Conservation (phyloP, 2,888 invertebrate species). For the Macrosiphum euphorbiae region DNA sequence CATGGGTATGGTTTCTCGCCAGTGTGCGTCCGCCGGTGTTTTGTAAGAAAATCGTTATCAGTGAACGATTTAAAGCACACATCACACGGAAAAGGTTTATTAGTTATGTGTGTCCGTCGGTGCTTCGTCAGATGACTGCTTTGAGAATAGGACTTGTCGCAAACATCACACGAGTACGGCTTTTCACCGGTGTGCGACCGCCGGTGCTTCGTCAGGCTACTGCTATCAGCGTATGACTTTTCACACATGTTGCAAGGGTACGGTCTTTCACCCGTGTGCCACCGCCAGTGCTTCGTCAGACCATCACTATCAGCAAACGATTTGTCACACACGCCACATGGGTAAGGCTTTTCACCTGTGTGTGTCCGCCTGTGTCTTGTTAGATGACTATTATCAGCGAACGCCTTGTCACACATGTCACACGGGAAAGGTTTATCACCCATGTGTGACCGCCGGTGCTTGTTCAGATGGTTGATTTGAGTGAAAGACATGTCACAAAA, state of each 20-base stretch:
- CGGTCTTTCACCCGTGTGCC: neutral
- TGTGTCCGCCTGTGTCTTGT: neutral
- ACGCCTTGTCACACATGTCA: neutral
- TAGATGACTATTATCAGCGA: neutral
- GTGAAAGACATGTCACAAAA: neutral
- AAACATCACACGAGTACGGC: constrained; percentile 82
- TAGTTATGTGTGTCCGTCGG: constrained; percentile 86
- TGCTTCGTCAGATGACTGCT: constrained; percentile 87
- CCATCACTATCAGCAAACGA: neutral
- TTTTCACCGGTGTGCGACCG: constrained; percentile 85
- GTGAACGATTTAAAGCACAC: neutral
- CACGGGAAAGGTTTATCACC: neutral
- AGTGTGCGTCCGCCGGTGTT: constrained; percentile 68
- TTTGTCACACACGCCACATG: neutral
- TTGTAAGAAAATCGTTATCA: neutral
- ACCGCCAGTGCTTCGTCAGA: neutral
- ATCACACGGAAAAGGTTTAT: neutral
- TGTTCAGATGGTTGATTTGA: neutral
- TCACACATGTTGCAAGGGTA: neutral
- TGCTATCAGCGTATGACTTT: neutral
- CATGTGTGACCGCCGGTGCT: neutral
- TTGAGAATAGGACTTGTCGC: constrained; percentile 86
- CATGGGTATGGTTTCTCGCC: constrained; percentile 74
- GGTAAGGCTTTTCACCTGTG: neutral
- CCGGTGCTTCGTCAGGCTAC: constrained; percentile 75